Evolutionary conservation across 2,888 invertebrate species (phyloP).

Genomic region (Stomorhina lunata): DNA sequence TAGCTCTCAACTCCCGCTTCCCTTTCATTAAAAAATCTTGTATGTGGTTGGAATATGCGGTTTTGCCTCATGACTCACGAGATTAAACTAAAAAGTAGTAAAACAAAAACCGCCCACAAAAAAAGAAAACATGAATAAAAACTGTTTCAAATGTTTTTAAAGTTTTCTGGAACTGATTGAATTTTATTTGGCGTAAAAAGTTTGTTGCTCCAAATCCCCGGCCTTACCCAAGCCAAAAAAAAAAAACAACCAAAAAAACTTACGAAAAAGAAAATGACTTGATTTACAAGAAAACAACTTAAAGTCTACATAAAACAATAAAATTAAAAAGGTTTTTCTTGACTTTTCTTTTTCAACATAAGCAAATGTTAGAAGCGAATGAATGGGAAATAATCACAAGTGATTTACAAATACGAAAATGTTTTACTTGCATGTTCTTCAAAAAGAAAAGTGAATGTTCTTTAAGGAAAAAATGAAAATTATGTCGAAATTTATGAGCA

Average conservation of each 20-base stretch:
- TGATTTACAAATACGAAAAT: constrained; percentile 52
- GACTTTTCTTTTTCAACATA: background rate
- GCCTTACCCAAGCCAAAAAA: background rate
- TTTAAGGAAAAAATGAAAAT: background rate
- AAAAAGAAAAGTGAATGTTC: background rate
- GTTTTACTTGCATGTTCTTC: constrained; percentile 28
- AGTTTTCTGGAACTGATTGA: constrained; percentile 65
- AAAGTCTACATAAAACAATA: constrained; percentile 50
- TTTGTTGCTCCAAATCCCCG: constrained; percentile 25
- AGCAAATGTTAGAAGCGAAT: too few species aligned
- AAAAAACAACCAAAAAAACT: constrained; percentile 6
- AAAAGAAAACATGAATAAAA: constrained; percentile 25
- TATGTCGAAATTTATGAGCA: constrained; percentile 37
- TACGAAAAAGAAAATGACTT: constrained; percentile 28
- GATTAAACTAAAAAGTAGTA: constrained; percentile 48
- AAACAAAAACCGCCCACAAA: constrained; percentile 12
- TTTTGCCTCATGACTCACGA: constrained; percentile 58
- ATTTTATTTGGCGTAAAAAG: constrained; percentile 62
- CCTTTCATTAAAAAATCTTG: too few species aligned
- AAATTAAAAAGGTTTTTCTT: constrained; percentile 22
- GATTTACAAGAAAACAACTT: constrained; percentile 51
- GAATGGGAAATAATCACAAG: constrained; percentile 14
- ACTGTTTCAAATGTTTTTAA: constrained; percentile 59
- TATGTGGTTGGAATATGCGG: constrained; percentile 48
- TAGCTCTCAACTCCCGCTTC: background rate